A percentile compares a stretch with the other conserved stretches of the same genome.
phyloP scores from a whole-genome alignment of 2,888 invertebrate species.

The Drosophila bunnanda region DNA sequence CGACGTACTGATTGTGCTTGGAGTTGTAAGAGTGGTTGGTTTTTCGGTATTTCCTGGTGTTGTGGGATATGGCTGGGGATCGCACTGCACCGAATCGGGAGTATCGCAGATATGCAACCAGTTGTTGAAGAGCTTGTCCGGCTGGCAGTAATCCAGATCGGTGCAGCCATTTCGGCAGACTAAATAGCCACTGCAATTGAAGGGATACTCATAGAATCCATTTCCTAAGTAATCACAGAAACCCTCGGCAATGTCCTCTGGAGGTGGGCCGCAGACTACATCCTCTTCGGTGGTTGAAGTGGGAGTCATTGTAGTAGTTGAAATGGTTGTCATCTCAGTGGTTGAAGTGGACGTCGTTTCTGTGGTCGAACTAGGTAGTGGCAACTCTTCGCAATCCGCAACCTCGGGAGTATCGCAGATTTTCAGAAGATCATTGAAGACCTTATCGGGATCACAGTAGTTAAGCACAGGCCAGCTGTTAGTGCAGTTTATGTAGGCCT shows the following conservation, averaged over 20 bases:
- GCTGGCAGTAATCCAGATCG: conserved; percentile 56
- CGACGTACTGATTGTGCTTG: conserved; percentile 8
- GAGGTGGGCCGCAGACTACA: conserved; percentile 47
- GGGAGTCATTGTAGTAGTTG: not conserved
- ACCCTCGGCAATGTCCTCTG: conserved; percentile 40
- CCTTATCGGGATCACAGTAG: conserved; percentile 63
- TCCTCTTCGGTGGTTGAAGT: conserved; percentile 35
- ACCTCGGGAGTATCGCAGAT: conserved; percentile 77
- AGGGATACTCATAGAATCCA: conserved; percentile 66
- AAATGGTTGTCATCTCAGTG: conserved; percentile 1
- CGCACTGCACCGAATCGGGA: conserved; percentile 56
- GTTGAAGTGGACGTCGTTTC: not conserved
- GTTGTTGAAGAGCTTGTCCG: conserved; percentile 63
- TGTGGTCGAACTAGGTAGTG: conserved; percentile 51
- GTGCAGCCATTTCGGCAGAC: conserved; percentile 63
- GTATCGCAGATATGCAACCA: conserved; percentile 70
- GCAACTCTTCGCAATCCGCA: conserved; percentile 59
- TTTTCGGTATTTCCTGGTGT: conserved; percentile 12
- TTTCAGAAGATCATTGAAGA: conserved; percentile 56
- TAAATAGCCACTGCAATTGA: conserved; percentile 65
- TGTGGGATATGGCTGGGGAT: conserved; percentile 50
- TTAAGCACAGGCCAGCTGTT: conserved; percentile 60
- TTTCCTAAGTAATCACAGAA: conserved; percentile 53
- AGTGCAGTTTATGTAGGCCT: conserved; percentile 75
- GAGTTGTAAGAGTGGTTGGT: conserved; percentile 1